phyloP scores from a whole-genome alignment of 2,888 invertebrate genomes.

The Dusona sp. region DNA sequence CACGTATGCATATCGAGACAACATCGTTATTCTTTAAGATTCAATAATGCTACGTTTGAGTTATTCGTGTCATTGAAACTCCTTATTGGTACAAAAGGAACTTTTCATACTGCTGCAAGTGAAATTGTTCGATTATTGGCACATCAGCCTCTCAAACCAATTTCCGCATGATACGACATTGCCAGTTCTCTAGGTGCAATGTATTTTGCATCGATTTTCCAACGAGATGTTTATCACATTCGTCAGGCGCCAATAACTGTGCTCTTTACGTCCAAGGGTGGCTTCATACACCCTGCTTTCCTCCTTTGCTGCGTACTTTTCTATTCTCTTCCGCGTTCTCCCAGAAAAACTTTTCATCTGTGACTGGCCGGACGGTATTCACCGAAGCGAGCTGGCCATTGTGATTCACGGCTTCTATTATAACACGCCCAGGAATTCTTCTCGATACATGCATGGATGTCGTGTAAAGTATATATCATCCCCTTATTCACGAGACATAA shows the following conservation, averaged over 20 bases:
- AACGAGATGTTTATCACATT: not conserved
- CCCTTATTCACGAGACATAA: not conserved
- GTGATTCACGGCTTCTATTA: slow-evolving; percentile 51
- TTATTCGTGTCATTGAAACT: slow-evolving; percentile 7
- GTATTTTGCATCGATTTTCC: not conserved
- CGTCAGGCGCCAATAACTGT: slow-evolving; percentile 1
- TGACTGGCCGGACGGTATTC: slow-evolving; percentile 19
- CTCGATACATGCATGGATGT: slow-evolving; percentile 16
- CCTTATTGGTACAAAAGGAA: not conserved
- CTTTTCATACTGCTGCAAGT: not conserved
- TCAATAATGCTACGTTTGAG: slow-evolving; percentile 1
- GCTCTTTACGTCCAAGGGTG: not conserved
- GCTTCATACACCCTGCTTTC: not conserved
- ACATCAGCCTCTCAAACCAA: not conserved
- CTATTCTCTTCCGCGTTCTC: not conserved
- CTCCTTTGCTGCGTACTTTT: slow-evolving; percentile 12
- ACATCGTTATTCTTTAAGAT: not conserved
- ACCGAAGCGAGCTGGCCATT: slow-evolving; percentile 36
- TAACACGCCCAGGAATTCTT: not conserved
- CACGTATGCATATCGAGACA: not conserved
- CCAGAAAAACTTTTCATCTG: slow-evolving; percentile 29
- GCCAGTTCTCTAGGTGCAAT: not conserved
- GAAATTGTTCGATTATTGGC: not conserved
- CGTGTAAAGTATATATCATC: slow-evolving; percentile 41
- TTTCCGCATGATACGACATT: not conserved